Base-by-base conservation (phyloP, 2,797 vertebrate species). In the Falco concolor region DNA sequence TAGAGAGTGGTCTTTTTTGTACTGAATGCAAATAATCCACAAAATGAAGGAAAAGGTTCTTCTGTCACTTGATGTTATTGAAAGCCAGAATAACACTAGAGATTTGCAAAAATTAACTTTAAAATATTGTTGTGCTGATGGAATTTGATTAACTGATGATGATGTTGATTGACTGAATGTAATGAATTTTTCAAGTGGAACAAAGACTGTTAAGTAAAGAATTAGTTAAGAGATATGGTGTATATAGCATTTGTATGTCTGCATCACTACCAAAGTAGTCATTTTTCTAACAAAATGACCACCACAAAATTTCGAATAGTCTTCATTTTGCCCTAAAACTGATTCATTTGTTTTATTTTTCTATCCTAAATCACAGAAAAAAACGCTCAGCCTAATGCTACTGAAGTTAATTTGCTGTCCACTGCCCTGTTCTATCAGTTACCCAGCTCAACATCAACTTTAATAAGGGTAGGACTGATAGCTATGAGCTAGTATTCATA, bases 11-110 rank as follows among this genome's bases (percentile, higher is more conserved):
- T 89, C 78, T 91, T 96, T 96, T 97, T 72, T 82, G 73, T 96
- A 93, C 57, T 80, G 65, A 91, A 95, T 82, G 32, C 60, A 97
- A 96, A 96, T 96, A 87, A 94, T 87, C 54, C 76, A 72, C 63
- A 75, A 90, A 93, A 96, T 84, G 47, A 89, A 94, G 24, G 27
- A 21, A 69, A 95, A 38, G 8, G 18, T 73, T 87, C n/a, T 95
- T 90, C 85, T 80, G 23, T 85, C 73, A 83, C 95, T 77, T 95
- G 67, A 50, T 90, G 10, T 73, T 93, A 84, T 68, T 95, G 88
- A 86, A 96, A 97, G 28, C 28, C 54, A 87, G 30, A 45, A 67
- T 45, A 97, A 72, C 67, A 92, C 89, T 72, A 70, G 75, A 87
- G 68, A 94, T 78, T 93, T 93, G 32, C 23, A 92, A 94, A 96